Evolutionary conservation across 92 coral and sea anemone genomes (phyloP).

Genomic region (Anthopleura xanthogrammica): DNA sequence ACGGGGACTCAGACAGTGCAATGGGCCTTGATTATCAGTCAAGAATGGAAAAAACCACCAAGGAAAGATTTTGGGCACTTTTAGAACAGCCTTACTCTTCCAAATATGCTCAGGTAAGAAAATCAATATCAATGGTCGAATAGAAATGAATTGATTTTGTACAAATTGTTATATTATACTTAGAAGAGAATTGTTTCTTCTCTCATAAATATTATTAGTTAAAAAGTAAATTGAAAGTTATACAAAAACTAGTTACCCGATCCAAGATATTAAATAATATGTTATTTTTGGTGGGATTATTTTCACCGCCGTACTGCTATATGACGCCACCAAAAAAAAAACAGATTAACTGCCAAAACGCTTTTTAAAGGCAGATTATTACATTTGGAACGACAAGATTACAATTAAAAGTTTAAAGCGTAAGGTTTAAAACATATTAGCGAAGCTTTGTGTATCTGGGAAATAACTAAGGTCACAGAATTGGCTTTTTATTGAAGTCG

Average conservation of each 20-base stretch:
- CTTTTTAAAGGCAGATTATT: constrained; percentile 12
- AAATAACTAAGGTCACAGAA: background rate
- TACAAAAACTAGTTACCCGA: background rate
- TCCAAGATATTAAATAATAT: background rate
- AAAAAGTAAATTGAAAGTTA: background rate
- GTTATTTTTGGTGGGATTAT: background rate
- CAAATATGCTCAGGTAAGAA: constrained; percentile 92
- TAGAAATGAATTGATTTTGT: background rate
- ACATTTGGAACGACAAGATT: constrained; percentile 10
- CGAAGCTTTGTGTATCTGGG: constrained; percentile 4
- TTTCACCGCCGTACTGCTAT: background rate
- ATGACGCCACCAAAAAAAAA: constrained; percentile 10
- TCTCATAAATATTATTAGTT: background rate
- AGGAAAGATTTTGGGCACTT: constrained; percentile 78
- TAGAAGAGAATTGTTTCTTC: background rate
- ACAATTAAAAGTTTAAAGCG: constrained; percentile 21
- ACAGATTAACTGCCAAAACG: background rate
- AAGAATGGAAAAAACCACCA: constrained; percentile 33
- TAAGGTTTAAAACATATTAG: constrained; percentile 1
- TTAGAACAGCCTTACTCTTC: constrained; percentile 95
- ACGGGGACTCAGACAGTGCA: constrained; percentile 78
- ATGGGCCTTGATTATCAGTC: constrained; percentile 42
- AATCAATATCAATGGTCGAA: background rate
- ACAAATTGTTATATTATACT: background rate
- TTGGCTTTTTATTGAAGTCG: background rate